Conservation (phyloP, 2,113 vertebrate genomes). For the Indri indri region DNA sequence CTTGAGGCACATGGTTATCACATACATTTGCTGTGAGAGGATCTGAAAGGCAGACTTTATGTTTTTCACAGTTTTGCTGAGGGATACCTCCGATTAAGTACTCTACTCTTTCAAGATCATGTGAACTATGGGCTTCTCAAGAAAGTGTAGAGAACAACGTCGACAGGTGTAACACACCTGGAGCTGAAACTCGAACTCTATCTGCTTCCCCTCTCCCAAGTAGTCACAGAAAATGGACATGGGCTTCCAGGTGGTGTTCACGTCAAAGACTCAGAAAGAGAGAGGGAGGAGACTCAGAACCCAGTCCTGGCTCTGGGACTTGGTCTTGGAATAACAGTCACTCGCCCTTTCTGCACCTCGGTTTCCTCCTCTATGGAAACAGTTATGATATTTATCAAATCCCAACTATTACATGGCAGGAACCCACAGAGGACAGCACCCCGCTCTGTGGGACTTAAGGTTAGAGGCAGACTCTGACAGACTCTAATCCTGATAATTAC, state of each 20-base stretch:
- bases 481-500: neutral
- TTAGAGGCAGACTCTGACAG: neutral
- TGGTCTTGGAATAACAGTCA: neutral
- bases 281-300: neutral
- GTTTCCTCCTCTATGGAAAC: neutral
- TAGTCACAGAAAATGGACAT: neutral
- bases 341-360: neutral
- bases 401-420: neutral
- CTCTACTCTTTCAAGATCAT: neutral
- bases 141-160: neutral
- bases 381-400: neutral
- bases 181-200: neutral
- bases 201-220: neutral
- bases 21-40: neutral
- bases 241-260: neutral
- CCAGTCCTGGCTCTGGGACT: neutral
- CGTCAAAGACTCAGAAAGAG: neutral
- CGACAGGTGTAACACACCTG: neutral
- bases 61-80: neutral
- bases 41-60: neutral
- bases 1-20: neutral
- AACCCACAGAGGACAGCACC: neutral
- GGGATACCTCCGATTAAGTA: neutral
- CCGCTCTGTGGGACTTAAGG: neutral
- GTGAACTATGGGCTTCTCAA: neutral